Base-by-base conservation (phyloP, 2,113 vertebrate species). In the Dolichotis patagonum region DNA sequence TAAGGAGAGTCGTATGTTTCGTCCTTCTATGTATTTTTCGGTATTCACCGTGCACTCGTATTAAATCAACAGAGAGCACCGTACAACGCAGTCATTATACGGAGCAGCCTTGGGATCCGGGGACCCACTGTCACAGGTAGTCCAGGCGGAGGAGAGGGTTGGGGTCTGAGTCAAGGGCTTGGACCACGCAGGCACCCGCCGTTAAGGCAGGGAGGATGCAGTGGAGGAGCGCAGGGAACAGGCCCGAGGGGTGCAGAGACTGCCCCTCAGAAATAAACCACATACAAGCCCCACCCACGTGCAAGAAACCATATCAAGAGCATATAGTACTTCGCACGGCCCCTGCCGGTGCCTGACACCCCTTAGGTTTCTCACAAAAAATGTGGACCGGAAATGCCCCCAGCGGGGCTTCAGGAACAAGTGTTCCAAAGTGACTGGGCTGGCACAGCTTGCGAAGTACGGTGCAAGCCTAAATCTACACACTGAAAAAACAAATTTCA, bases 1-100 rank as follows among this genome's bases (percentile, higher is more conserved):
- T 98, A 98, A 99, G 98, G 98, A 98, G 98, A 99, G 98, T 99
- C 98, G 98, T 99, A 99, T 99, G 99, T 99, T 99, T 99, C 95
- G 98, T 98, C 97, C 98, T 99, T 99, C 98, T 99, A 98, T 99
- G 99, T 99, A 99, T 99, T 99, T 99, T 99, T 99, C 98, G 97
- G 98, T 98, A 98, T 99, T 99, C 99, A 98, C 96, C 96, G 98
- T 97, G 98, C 98, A 98, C 99, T 99, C 99, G 99, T 98, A 99
- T 99, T 99, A 99, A 99, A 99, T 99, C 99, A 99, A 99, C 98
- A 99, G 98, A 98, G 97, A 38, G 46, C 87, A 97, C 22, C 96
- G 93, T 95, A 98, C 99, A 98, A 95, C 96, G 43, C 98, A 97
- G 96, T 98, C 98, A 98, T 99, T 98, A 98, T 98, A 97, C 60